These are phyloP conservation scores for Terebella lapidaria DNA, from an alignment of 2,888 invertebrate species.

Conservation along the genomic window DNA sequence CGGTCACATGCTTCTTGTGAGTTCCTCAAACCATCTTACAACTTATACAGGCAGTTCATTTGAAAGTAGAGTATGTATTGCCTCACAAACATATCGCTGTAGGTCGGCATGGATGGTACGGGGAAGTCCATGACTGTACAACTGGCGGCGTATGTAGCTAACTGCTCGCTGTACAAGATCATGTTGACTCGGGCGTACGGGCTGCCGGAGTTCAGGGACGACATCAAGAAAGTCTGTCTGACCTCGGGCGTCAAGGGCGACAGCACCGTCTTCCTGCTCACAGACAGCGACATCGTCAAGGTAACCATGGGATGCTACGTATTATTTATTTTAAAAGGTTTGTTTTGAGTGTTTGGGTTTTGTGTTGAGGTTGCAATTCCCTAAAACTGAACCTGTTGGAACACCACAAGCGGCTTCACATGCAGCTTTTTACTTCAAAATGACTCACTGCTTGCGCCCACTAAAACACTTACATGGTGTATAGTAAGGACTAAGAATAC, in stretches of 20 bases:
- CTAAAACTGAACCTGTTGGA: too few relatives aligned
- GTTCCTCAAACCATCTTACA: too few relatives aligned
- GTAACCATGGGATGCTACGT: too few relatives aligned
- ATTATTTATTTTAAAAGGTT: background rate
- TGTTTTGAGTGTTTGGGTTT: background rate
- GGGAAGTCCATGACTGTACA: constrained; percentile 46
- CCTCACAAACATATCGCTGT: background rate
- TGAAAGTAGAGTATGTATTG: too few relatives aligned
- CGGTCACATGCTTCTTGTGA: constrained; percentile 50
- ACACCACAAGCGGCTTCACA: too few relatives aligned
- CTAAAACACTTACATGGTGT: too few relatives aligned
- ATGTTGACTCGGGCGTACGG: constrained; percentile 46
- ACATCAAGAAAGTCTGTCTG: constrained; percentile 46
- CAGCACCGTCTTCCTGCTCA: constrained; percentile 47
- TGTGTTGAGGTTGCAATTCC: too few relatives aligned
- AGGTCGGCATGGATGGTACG: constrained; percentile 35
- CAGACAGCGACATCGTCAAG: constrained; percentile 50
- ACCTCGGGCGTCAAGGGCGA: constrained; percentile 42
- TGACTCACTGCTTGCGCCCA: too few relatives aligned
- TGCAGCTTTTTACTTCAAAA: too few relatives aligned
- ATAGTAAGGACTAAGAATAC: too few relatives aligned
- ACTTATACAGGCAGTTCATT: background rate
- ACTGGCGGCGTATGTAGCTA: constrained; percentile 45
- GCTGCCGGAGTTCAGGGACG: constrained; percentile 47
- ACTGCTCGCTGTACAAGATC: constrained; percentile 44